Percentiles rank a stretch among this genome's conserved stretches.
These are phyloP conservation scores for Mechanitis messenoides DNA, from an alignment of 2,888 invertebrate genomes.

Conservation along the genomic window DNA sequence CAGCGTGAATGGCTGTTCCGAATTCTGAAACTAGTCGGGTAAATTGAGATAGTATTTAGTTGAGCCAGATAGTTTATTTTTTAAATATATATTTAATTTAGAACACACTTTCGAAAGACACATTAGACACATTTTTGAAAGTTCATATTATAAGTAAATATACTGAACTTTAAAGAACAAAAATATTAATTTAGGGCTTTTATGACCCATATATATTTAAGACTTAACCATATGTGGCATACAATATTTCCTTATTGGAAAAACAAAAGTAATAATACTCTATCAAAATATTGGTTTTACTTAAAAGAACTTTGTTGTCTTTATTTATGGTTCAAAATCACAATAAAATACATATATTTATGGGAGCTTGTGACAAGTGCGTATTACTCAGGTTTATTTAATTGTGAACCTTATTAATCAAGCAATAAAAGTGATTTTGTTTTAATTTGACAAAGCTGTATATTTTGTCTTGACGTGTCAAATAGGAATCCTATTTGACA, in stretches of 20 bases:
- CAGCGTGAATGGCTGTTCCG: too few relatives aligned
- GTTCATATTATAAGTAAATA: too few relatives aligned
- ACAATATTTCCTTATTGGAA: conserved; percentile 36
- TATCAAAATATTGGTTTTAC: conserved; percentile 19
- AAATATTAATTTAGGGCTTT: not conserved
- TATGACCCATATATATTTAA: not conserved
- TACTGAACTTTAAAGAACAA: too few relatives aligned
- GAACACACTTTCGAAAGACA: too few relatives aligned
- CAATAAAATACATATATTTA: conserved; percentile 17
- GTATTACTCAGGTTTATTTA: conserved; percentile 23
- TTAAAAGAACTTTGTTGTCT: conserved; percentile 16
- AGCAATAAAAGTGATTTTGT: conserved; percentile 14
- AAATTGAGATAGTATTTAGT: too few relatives aligned
- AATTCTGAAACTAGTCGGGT: too few relatives aligned
- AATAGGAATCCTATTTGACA: conserved; percentile 35
- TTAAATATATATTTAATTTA: too few relatives aligned
- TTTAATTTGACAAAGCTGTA: conserved; percentile 26
- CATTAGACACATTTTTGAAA: too few relatives aligned
- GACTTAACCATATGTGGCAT: conserved; percentile 4
- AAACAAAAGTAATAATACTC: conserved; percentile 30
- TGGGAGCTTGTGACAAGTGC: conserved; percentile 29
- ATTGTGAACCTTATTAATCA: conserved; percentile 16
- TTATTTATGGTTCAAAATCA: conserved; percentile 14
- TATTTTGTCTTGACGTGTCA: conserved; percentile 27
- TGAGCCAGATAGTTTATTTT: too few relatives aligned